Evolutionary conservation across 2,888 invertebrate genomes (phyloP).

Genomic region (Drosophila siamana): DNA sequence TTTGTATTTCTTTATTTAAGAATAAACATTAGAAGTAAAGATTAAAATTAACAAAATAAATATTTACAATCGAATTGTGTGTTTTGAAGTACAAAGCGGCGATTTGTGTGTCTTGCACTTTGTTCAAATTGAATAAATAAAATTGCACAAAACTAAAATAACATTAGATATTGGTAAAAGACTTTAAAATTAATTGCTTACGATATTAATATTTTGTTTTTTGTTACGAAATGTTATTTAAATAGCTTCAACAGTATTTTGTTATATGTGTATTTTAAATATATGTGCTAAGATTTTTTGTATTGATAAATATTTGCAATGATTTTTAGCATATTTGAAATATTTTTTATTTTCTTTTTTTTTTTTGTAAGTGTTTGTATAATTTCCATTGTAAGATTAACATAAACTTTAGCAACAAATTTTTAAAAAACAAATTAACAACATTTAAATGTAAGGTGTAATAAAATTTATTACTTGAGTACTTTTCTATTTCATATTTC

Average conservation of each 20-base stretch:
- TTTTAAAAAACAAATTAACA: conserved; percentile 75
- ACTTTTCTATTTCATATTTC: conserved; percentile 61
- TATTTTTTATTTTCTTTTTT: conserved; percentile 31
- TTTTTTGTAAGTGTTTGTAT: conserved; percentile 31
- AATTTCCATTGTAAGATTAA: conserved; percentile 54
- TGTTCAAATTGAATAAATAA: conserved; percentile 71
- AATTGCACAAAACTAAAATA: conserved; percentile 74
- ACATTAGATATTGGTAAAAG: conserved; percentile 58
- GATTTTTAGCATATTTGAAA: conserved; percentile 40
- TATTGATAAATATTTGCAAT: conserved; percentile 16
- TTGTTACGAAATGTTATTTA: conserved; percentile 17
- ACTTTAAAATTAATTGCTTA: conserved; percentile 27
- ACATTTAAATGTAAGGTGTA: conserved; percentile 63
- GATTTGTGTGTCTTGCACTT: conserved; percentile 39
- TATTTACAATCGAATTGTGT: conserved; percentile 83
- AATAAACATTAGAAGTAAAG: conserved; percentile 51
- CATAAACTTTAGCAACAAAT: conserved; percentile 77
- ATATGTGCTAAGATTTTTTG: conserved; percentile 12
- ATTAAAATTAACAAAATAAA: conserved; percentile 78
- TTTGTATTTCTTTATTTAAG: conserved; percentile 68
- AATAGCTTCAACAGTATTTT: conserved; percentile 48
- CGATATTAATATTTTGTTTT: conserved; percentile 3
- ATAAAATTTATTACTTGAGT: conserved; percentile 75
- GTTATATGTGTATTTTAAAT: conserved; percentile 6
- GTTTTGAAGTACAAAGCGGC: conserved; percentile 45